Conservation (phyloP, 2,113 vertebrate genomes). For the Euleptes europaea region DNA sequence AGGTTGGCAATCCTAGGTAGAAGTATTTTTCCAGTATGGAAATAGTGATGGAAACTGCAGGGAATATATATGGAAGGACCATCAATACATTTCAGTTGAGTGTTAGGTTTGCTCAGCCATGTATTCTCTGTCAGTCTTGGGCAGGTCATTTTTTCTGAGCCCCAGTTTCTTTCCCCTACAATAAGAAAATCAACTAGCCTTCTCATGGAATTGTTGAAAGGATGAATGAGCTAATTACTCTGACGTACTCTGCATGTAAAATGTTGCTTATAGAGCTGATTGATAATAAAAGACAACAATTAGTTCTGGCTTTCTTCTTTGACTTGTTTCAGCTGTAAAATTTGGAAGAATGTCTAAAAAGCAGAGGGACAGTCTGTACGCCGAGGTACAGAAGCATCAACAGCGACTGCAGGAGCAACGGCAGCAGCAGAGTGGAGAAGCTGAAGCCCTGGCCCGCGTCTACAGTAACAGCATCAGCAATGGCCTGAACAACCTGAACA, state of each 20-base stretch:
- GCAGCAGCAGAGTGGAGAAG: slow-evolving; percentile 93
- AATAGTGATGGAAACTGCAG: background rate
- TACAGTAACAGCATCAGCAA: slow-evolving; percentile 91
- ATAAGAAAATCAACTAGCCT: background rate
- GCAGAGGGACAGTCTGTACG: slow-evolving; percentile 95
- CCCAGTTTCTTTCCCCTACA: background rate
- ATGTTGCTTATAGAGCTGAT: background rate
- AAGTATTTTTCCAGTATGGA: background rate
- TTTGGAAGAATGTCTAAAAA: slow-evolving; percentile 99
- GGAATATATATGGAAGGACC: background rate
- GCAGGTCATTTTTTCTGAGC: background rate
- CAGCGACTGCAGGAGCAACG: slow-evolving; percentile 91
- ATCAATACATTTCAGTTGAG: background rate
- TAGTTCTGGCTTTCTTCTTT: slow-evolving; percentile 37
- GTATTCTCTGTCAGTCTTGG: background rate
- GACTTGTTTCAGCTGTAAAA: slow-evolving; percentile 87
- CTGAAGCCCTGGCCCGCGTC: slow-evolving; percentile 91
- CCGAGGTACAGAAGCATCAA: slow-evolving; percentile 98
- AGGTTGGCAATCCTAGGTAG: too few species aligned
- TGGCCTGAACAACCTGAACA: slow-evolving; percentile 87
- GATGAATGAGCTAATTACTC: background rate
- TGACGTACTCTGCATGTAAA: background rate
- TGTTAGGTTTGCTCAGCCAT: background rate
- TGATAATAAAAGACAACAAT: background rate
- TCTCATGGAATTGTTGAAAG: background rate